These are phyloP conservation scores for Lagopus muta DNA, from an alignment of 2,113 vertebrate genomes.

Conservation along the genomic window DNA sequence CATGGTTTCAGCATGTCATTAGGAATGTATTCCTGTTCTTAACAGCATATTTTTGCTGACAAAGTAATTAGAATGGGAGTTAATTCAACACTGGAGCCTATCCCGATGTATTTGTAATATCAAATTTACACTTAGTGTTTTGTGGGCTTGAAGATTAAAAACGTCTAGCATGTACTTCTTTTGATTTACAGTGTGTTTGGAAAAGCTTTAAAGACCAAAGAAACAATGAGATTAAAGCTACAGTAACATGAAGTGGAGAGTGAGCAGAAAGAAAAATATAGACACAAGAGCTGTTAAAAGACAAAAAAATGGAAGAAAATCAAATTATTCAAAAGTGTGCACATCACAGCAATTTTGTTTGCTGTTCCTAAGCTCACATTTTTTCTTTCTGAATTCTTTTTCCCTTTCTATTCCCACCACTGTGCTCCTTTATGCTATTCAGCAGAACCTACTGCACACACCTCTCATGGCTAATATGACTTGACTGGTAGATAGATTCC, in stretches of 20 bases:
- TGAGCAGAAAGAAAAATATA: background rate
- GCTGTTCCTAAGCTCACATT: background rate
- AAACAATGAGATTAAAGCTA: constrained; percentile 6
- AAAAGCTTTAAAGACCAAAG: background rate
- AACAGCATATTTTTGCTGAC: background rate
- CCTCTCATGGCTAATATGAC: background rate
- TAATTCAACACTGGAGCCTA: background rate
- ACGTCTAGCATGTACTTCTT: background rate
- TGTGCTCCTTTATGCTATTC: background rate
- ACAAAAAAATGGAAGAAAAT: background rate
- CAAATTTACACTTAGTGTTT: background rate
- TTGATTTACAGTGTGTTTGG: background rate
- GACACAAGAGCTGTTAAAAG: background rate
- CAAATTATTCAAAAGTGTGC: background rate
- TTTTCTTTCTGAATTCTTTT: background rate
- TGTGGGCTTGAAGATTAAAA: background rate
- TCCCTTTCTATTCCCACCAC: background rate
- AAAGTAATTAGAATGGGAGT: background rate
- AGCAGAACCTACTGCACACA: background rate
- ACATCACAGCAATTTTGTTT: background rate
- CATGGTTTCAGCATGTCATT: background rate
- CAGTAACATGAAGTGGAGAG: background rate
- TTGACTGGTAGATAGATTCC: constrained; percentile 31
- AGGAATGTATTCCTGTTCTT: background rate
- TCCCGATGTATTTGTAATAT: background rate